Conservation (phyloP, 2,113 vertebrate genomes). For the Lampris incognitus region DNA sequence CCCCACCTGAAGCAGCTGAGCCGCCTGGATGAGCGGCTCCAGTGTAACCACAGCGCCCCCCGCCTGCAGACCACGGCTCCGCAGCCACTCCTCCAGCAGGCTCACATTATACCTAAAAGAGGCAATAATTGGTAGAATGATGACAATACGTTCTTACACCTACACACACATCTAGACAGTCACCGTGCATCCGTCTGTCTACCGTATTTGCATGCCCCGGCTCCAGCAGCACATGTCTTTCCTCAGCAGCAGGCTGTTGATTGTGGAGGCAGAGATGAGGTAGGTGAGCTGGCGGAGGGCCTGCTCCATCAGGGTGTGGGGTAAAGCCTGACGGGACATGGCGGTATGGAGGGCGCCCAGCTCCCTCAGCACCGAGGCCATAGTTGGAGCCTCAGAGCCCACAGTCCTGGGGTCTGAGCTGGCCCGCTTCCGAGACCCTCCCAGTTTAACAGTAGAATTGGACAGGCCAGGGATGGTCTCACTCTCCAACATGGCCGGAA, state of each 20-base stretch:
- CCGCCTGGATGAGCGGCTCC: slow-evolving; percentile 85
- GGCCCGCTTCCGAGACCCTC: slow-evolving; percentile 46
- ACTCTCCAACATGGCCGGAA: slow-evolving; percentile 83
- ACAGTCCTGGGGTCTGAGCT: slow-evolving; percentile 62
- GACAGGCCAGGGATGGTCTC: slow-evolving; percentile 82
- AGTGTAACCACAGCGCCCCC: slow-evolving; percentile 75
- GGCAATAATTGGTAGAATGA: neutral
- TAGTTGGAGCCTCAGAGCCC: slow-evolving; percentile 48
- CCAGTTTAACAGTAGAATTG: slow-evolving; percentile 46
- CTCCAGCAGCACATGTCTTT: slow-evolving; percentile 85
- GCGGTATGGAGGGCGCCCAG: slow-evolving; percentile 66
- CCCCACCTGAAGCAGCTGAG: slow-evolving; percentile 85
- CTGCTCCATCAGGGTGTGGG: slow-evolving; percentile 69
- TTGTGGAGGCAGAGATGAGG: slow-evolving; percentile 71
- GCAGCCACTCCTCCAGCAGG: slow-evolving; percentile 86
- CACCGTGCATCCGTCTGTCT: neutral
- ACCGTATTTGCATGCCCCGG: slow-evolving; percentile 86
- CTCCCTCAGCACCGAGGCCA: slow-evolving; percentile 79
- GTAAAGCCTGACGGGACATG: slow-evolving; percentile 71
- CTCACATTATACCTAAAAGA: slow-evolving; percentile 83
- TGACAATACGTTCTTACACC: neutral
- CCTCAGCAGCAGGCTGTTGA: slow-evolving; percentile 85
- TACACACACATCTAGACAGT: neutral
- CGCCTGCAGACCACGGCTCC: slow-evolving; percentile 75
- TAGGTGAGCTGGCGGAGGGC: slow-evolving; percentile 82